Base-by-base conservation (phyloP, 2,888 invertebrate species). In the Slavum lentiscoides region DNA sequence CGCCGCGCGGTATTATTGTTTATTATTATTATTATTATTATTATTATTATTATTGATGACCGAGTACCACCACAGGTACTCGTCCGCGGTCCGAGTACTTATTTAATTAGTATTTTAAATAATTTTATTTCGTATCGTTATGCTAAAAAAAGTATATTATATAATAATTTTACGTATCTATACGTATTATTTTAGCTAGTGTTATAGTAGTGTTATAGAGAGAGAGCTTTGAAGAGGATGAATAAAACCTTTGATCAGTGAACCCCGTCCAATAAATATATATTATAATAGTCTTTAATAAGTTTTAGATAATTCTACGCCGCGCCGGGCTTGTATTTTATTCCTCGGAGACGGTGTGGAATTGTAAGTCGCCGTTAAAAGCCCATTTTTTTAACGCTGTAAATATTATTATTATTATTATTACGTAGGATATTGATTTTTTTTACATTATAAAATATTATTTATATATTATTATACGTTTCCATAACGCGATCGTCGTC, bases 181-280 rank as follows among this genome's bases (percentile, higher is more conserved):
- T 39, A 15, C 53, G 53, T 53, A 5, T 53, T 15, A 4, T 15
- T 17, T 13, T 53, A 13, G 4, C 13, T 67, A 66, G 59, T 70
- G 23, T 73, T 73, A 67, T n/a, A 5, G 67, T 43, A 43, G 43
- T 43, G 2, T 75, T 68, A 67, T 58, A 39, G 2, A 11, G 8
- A 49, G 49, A 72, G 53, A 15, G 43, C 21, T 80, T 39, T 70
- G 53, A 39, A 1, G 19, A 70, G 72, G 64, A 72, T 64, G 30
- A 64, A 80, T 39, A 43, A 64, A 76, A 66, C 64, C 70, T 64
- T 80, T 80, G 7, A 55, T 80, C 80, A 80, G 80, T 80, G 21
- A 64, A 80, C 80, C 64, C 80, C 80, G 80, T 80, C 80, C 80
- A 80, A n/a, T n/a, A n/a, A n/a, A n/a, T n/a, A n/a, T n/a, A n/a